Conservation (phyloP, 2,888 invertebrate genomes). For the Linnaemya tessellans region DNA sequence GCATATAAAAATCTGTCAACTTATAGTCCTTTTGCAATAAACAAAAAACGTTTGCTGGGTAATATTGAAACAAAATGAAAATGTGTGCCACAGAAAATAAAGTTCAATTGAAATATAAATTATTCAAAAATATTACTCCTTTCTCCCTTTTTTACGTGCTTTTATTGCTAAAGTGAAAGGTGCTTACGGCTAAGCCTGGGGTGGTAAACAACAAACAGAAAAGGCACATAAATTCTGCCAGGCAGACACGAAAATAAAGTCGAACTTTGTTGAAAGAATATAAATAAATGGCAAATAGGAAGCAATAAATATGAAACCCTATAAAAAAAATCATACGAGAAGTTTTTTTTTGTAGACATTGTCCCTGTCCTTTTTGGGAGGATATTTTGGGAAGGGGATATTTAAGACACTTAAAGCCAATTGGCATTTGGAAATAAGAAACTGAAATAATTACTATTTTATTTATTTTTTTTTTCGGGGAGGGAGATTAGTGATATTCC, state of each 20-base stretch:
- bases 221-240: background rate
- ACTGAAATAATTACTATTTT: too few relatives aligned
- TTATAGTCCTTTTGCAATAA: too few relatives aligned
- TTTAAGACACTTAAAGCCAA: too few relatives aligned
- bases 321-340: background rate
- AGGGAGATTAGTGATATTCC: too few relatives aligned
- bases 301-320: too few relatives aligned
- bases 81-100: background rate
- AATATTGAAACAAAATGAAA: constrained; percentile 3
- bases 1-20: too few relatives aligned
- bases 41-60: background rate
- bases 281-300: too few relatives aligned
- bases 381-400: too few relatives aligned
- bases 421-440: too few relatives aligned
- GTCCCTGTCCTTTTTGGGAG: too few relatives aligned
- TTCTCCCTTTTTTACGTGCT: background rate
- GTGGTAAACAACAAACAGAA: background rate
- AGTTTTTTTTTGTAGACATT: too few relatives aligned
- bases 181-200: background rate
- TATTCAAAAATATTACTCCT: background rate
- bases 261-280: background rate
- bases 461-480: too few relatives aligned
- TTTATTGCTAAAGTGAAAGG: background rate
- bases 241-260: background rate
- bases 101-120: background rate